A percentile compares a stretch with the other conserved stretches of the same genome.
Conservation (phyloP, 2,113 vertebrate genomes). For the Neodontobutis hainanensis region DNA sequence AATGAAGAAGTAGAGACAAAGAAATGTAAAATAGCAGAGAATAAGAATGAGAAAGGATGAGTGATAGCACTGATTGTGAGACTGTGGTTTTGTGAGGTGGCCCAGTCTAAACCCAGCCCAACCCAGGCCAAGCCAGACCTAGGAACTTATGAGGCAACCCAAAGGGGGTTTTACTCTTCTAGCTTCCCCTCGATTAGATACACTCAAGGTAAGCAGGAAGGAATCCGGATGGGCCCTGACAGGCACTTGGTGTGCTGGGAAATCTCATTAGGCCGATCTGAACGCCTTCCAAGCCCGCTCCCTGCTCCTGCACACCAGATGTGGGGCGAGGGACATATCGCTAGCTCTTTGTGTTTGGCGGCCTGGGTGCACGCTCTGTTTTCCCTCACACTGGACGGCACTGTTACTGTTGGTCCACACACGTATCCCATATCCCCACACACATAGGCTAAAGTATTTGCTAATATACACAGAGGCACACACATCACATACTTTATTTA, state of each 20-base stretch:
- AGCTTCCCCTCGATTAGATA: slow-evolving; percentile 75
- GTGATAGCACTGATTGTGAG: slow-evolving; percentile 35
- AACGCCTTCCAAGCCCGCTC: slow-evolving; percentile 75
- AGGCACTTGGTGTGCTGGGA: slow-evolving; percentile 78
- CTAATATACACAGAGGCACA: neutral
- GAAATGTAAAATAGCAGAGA: slow-evolving; percentile 27
- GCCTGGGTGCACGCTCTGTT: slow-evolving; percentile 53
- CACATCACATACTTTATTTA: neutral
- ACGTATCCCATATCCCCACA: neutral
- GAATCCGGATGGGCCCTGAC: slow-evolving; percentile 78
- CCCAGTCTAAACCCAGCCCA: slow-evolving; percentile 11
- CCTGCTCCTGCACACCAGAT: slow-evolving; percentile 79
- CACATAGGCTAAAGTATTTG: slow-evolving; percentile 11
- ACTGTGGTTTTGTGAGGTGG: slow-evolving; percentile 35
- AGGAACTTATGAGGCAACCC: slow-evolving; percentile 54
- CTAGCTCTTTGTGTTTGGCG: slow-evolving; percentile 59
- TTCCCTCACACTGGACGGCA: slow-evolving; percentile 47
- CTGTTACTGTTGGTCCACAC: slow-evolving; percentile 26
- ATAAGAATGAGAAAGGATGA: slow-evolving; percentile 29
- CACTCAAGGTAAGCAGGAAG: slow-evolving; percentile 81
- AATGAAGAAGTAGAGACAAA: slow-evolving; percentile 29
- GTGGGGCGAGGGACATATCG: slow-evolving; percentile 75
- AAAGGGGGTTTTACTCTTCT: slow-evolving; percentile 60
- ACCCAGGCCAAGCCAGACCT: slow-evolving; percentile 31
- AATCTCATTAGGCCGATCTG: slow-evolving; percentile 79